phyloP scores from a whole-genome alignment of 2,113 vertebrate genomes.

The Embiotoca jacksoni region DNA sequence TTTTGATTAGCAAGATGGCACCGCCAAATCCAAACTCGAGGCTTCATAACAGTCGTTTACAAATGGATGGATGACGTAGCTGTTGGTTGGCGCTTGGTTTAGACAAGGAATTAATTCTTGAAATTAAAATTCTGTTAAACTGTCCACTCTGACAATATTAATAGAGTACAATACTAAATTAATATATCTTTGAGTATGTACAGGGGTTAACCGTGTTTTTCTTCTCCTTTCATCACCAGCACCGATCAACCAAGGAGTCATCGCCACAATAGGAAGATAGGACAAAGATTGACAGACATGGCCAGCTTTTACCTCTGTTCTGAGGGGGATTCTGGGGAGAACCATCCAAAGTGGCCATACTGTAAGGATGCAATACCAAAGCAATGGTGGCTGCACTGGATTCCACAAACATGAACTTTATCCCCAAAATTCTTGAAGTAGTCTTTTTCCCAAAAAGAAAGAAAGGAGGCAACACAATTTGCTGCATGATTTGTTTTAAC shows the following conservation, averaged over 20 bases:
- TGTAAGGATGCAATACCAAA: constrained; percentile 84
- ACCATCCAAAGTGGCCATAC: constrained; percentile 69
- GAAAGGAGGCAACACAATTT: constrained; percentile 73
- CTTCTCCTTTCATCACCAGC: constrained; percentile 66
- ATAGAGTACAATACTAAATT: too few relatives aligned
- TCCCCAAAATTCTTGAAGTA: constrained; percentile 79
- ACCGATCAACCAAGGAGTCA: constrained; percentile 71
- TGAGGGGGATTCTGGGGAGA: constrained; percentile 78
- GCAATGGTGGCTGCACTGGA: constrained; percentile 89
- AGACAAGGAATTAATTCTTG: too few relatives aligned
- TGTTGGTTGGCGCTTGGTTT: too few relatives aligned
- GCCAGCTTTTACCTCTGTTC: constrained; percentile 81
- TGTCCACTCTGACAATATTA: too few relatives aligned
- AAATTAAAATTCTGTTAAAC: too few relatives aligned
- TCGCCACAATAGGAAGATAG: constrained; percentile 87
- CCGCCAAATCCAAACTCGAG: too few relatives aligned
- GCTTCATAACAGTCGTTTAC: too few relatives aligned
- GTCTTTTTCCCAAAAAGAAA: constrained; percentile 64
- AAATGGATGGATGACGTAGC: too few relatives aligned
- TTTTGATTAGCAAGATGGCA: too few relatives aligned
- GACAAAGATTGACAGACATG: constrained; percentile 32
- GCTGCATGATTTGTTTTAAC: constrained; percentile 84
- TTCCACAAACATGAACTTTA: constrained; percentile 84
- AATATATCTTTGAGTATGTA: not conserved
- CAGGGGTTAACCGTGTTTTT: constrained; percentile 1